Percentiles rank a stretch among this genome's conserved stretches.
phyloP scores from a whole-genome alignment of 2,888 invertebrate species.

The Baronia brevicornis region DNA sequence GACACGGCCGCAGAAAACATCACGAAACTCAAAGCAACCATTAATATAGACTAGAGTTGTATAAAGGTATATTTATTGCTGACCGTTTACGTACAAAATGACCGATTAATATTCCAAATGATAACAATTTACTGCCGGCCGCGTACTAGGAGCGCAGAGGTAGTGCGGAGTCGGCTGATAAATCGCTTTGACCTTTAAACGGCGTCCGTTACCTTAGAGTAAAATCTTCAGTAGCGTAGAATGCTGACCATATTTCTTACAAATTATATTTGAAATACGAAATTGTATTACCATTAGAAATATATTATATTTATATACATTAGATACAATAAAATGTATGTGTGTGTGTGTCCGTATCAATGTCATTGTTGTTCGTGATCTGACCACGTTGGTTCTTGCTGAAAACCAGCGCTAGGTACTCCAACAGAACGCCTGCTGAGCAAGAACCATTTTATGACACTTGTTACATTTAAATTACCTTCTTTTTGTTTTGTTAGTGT shows the following conservation, averaged over 20 bases:
- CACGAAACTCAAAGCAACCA: slow-evolving; percentile 33
- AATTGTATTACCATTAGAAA: slow-evolving; percentile 6
- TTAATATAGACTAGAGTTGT: slow-evolving; percentile 24
- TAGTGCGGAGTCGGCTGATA: slow-evolving; percentile 35
- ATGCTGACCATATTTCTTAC: slow-evolving; percentile 10
- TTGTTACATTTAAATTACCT: too few species aligned
- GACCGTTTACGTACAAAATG: slow-evolving; percentile 50
- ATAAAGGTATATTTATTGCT: slow-evolving; percentile 45
- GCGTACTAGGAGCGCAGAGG: slow-evolving; percentile 35
- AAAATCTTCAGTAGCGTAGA: slow-evolving; percentile 14
- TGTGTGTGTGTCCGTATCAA: too few species aligned
- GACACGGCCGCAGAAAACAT: slow-evolving; percentile 10
- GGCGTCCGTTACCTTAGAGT: slow-evolving; percentile 14
- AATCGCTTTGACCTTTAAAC: slow-evolving; percentile 38
- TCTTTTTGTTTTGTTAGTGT: too few species aligned
- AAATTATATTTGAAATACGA: slow-evolving; percentile 12
- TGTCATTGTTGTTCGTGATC: too few species aligned
- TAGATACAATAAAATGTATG: too few species aligned
- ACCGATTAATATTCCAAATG: slow-evolving; percentile 63
- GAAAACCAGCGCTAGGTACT: too few species aligned
- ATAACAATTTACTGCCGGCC: slow-evolving; percentile 51
- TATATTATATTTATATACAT: too few species aligned
- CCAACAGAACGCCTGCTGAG: too few species aligned
- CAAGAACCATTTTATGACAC: too few species aligned
- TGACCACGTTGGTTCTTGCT: too few species aligned